Percentiles rank a stretch among this genome's conserved stretches.
These are phyloP conservation scores for Patiria miniata DNA, from an alignment of 35 echinoderm and acorn worm genomes.

Conservation along the genomic window DNA sequence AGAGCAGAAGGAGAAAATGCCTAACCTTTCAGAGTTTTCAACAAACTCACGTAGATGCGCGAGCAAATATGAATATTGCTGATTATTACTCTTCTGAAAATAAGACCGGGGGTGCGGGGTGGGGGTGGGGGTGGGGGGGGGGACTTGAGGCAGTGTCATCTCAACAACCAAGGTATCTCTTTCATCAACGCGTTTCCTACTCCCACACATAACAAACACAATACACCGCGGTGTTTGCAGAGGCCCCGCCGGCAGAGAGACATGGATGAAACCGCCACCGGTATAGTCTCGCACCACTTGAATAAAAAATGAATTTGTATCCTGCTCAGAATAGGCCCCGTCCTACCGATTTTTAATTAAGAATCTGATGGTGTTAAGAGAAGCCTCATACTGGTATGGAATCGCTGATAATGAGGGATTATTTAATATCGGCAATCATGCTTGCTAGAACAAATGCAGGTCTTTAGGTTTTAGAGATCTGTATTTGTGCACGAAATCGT, in stretches of 20 bases:
- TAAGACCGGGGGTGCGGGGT: too few species aligned
- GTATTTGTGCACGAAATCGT: too few species aligned
- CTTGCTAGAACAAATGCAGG: too few species aligned
- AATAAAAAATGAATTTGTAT: background rate
- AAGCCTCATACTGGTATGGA: background rate
- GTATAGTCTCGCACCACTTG: background rate
- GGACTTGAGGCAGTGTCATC: background rate
- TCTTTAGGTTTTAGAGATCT: too few species aligned
- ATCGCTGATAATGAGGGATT: background rate
- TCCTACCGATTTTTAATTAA: conserved; percentile 19
- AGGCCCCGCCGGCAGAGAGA: background rate
- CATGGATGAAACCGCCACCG: background rate
- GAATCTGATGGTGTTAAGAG: background rate
- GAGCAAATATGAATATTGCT: background rate
- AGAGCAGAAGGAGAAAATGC: too few species aligned
- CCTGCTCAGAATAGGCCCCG: background rate
- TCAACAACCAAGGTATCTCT: background rate
- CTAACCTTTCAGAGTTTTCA: background rate
- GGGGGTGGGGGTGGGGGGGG: background rate
- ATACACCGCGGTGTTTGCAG: background rate
- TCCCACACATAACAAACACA: conserved; percentile 9
- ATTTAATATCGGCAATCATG: too few species aligned
- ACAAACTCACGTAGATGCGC: conserved; percentile 14
- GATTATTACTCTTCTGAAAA: background rate
- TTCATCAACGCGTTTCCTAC: background rate